Conservation (phyloP, 2,888 invertebrate genomes). For the Branchellion lobata region DNA sequence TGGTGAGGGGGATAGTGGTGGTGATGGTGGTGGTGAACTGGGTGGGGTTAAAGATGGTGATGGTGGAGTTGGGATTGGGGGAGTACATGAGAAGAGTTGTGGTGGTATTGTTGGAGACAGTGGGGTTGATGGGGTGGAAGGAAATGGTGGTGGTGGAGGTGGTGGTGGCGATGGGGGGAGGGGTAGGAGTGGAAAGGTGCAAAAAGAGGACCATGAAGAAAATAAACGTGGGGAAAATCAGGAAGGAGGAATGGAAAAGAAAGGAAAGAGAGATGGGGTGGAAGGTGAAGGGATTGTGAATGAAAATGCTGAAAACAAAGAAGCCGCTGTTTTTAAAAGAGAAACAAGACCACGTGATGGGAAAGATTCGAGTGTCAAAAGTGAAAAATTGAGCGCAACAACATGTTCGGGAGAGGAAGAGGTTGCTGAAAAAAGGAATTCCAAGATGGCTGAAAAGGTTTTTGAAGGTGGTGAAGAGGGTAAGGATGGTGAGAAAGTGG, state of each 20-base stretch:
- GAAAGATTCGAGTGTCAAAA: background rate
- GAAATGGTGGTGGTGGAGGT: slow-evolving; percentile 3
- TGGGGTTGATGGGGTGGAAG: background rate
- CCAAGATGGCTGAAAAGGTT: too few relatives aligned
- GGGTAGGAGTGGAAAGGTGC: background rate
- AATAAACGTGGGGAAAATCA: background rate
- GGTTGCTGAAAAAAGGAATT: background rate
- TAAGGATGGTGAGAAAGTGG: slow-evolving; percentile 1
- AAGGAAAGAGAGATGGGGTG: background rate
- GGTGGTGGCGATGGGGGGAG: background rate
- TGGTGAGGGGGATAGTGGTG: slow-evolving; percentile 20
- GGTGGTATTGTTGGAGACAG: background rate
- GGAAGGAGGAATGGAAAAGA: slow-evolving; percentile 1
- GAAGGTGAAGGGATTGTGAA: background rate
- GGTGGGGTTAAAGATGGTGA: background rate
- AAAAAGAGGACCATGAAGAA: background rate
- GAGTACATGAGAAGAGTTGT: background rate
- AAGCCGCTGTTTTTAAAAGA: background rate
- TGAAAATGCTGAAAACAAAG: background rate
- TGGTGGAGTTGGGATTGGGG: background rate
- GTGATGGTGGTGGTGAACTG: slow-evolving; percentile 16
- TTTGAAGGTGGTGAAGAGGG: background rate
- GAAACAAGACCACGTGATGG: background rate
- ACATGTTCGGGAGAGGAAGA: slow-evolving; percentile 11
- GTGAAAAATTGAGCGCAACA: background rate